Evolutionary conservation across 1,140 invertebrate genomes (phyloP).

Genomic region (Adoxophyes honmai): DNA sequence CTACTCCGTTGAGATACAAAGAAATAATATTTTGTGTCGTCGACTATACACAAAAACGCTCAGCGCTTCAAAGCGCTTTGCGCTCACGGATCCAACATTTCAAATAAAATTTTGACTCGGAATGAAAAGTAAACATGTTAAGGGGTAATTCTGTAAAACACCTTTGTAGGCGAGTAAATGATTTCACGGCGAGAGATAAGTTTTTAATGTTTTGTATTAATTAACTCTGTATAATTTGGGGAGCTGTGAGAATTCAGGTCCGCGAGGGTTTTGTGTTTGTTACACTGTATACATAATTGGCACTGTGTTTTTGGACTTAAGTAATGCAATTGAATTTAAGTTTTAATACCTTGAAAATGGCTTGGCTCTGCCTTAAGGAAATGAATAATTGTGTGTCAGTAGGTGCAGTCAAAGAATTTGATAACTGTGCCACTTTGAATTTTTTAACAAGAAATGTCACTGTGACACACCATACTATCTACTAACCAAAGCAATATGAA

Average conservation of each 20-base stretch:
- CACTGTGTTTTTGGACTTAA: slow-evolving; percentile 22
- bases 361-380: too few relatives aligned
- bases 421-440: too few relatives aligned
- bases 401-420: too few relatives aligned
- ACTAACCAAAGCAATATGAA: too few relatives aligned
- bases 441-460: too few relatives aligned
- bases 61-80: slow-evolving; percentile 33
- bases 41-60: not conserved
- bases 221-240: slow-evolving; percentile 69
- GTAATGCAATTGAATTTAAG: too few relatives aligned
- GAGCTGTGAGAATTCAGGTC: slow-evolving; percentile 43
- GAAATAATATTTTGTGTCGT: too few relatives aligned
- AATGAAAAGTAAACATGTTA: slow-evolving; percentile 72
- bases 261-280: slow-evolving; percentile 27
- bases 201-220: slow-evolving; percentile 73
- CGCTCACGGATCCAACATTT: slow-evolving; percentile 23
- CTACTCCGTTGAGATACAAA: too few relatives aligned
- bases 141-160: slow-evolving; percentile 57
- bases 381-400: too few relatives aligned
- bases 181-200: slow-evolving; percentile 42
- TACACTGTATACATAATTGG: slow-evolving; percentile 20
- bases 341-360: too few relatives aligned
- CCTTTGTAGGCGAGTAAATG: slow-evolving; percentile 59
- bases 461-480: too few relatives aligned
- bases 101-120: slow-evolving; percentile 65